phyloP scores from a whole-genome alignment of 2,113 vertebrate genomes.

The Emydura subglobosa region DNA sequence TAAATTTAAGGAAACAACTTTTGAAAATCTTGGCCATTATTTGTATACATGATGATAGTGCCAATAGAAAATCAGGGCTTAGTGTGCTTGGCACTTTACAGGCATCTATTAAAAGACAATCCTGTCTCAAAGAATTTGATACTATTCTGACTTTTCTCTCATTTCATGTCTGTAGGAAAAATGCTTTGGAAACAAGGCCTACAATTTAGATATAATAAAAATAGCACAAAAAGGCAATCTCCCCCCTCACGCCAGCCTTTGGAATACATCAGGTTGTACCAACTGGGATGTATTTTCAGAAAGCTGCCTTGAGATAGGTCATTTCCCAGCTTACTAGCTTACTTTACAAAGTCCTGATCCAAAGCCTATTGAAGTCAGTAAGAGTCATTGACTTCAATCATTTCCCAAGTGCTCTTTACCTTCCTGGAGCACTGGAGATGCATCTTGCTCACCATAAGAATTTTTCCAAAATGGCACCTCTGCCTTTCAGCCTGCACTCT shows the following conservation, averaged over 20 bases:
- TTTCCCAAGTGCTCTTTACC: constrained; percentile 27
- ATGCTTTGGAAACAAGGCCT: background rate
- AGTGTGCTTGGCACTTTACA: background rate
- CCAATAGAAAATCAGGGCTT: background rate
- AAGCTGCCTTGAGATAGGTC: background rate
- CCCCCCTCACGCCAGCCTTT: background rate
- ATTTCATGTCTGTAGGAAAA: background rate
- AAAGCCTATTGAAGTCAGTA: background rate
- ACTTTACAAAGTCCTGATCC: constrained; percentile 1
- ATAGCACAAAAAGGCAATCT: background rate
- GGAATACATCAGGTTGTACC: background rate
- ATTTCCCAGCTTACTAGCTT: background rate
- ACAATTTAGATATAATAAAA: background rate
- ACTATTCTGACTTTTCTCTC: background rate
- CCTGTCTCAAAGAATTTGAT: background rate
- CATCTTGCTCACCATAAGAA: constrained; percentile 32
- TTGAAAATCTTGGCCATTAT: background rate
- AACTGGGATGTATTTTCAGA: constrained; percentile 12
- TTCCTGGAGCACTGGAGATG: constrained; percentile 25
- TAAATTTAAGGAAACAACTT: background rate
- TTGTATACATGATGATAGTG: background rate
- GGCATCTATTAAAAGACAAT: background rate
- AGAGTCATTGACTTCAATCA: constrained; percentile 6
- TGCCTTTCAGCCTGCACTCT: constrained; percentile 60
- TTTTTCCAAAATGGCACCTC: constrained; percentile 50